Base-by-base conservation (phyloP, 2,888 invertebrate species). In the Ellobium chinense region DNA sequence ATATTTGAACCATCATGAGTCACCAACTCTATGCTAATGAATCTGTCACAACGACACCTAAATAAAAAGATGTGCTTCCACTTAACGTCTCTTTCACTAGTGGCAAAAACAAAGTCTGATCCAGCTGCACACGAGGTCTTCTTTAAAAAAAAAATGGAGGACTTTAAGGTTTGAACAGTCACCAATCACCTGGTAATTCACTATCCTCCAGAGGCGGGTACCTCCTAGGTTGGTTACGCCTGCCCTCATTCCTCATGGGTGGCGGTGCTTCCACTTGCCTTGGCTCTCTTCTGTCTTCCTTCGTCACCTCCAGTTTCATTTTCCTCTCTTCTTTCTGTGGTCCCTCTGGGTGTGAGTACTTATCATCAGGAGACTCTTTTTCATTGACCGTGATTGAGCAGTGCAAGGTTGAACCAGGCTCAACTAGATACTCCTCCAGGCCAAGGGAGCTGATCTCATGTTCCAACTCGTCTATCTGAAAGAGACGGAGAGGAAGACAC, bases 101-200 rank as follows among this genome's bases (percentile, higher is more conserved):
- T n/a, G n/a, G n/a, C n/a, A n/a, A n/a, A n/a, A n/a, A n/a, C n/a
- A n/a, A n/a, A n/a, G n/a, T n/a, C n/a, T n/a, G n/a, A n/a, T n/a
- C n/a, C n/a, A n/a, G n/a, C n/a, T n/a, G n/a, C n/a, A n/a, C n/a
- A n/a, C n/a, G n/a, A n/a, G n/a, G n/a, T n/a, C n/a, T n/a, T n/a
- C n/a, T n/a, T n/a, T n/a, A n/a, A n/a, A n/a, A n/a, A n/a, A n/a
- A n/a, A n/a, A n/a, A n/a, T n/a, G n/a, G n/a, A n/a, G n/a, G n/a
- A n/a, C n/a, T n/a, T n/a, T n/a, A n/a, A n/a, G n/a, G n/a, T n/a
- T n/a, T n/a, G n/a, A n/a, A n/a, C n/a, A n/a, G 9, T 63, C 18
- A 36, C 54, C 18, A 21, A 37, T 65, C 24, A 82, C 82, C 79
- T 60, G 82, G 76, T 29, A 73, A 46, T 3, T 73, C 65, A 1